These are phyloP conservation scores for Baryphthengus martii DNA, from an alignment of 2,113 vertebrate genomes.

Conservation along the genomic window DNA sequence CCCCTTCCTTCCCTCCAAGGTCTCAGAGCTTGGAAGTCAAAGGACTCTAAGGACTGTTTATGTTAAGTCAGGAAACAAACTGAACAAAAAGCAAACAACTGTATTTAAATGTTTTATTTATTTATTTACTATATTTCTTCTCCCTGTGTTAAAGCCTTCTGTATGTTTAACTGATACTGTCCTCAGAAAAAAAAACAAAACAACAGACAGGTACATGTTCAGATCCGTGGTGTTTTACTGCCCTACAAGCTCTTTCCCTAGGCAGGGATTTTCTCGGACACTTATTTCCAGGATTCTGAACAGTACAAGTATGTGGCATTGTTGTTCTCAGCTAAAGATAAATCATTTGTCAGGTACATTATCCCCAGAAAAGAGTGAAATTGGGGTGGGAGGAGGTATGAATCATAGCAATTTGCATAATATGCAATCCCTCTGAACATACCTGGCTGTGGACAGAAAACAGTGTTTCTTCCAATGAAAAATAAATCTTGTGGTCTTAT, in stretches of 20 bases:
- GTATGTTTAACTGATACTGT: background rate
- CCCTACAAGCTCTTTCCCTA: background rate
- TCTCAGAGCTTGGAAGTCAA: background rate
- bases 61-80: background rate
- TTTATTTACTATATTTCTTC: background rate
- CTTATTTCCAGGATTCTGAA: background rate
- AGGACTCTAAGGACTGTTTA: background rate
- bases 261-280: background rate
- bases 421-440: background rate
- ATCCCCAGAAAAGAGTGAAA: background rate
- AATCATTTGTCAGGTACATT: background rate
- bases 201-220: background rate
- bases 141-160: background rate
- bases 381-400: background rate
- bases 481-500: conserved; percentile 1
- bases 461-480: conserved; percentile 37
- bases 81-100: background rate
- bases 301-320: background rate
- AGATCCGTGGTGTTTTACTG: background rate
- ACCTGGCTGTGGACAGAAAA: background rate
- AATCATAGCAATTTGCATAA: conserved; percentile 11
- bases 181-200: conserved; percentile 4
- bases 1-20: background rate
- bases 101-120: background rate
- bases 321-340: background rate